These are phyloP conservation scores for Wasmannia auropunctata DNA, from an alignment of 1,140 invertebrate species.

Conservation along the genomic window DNA sequence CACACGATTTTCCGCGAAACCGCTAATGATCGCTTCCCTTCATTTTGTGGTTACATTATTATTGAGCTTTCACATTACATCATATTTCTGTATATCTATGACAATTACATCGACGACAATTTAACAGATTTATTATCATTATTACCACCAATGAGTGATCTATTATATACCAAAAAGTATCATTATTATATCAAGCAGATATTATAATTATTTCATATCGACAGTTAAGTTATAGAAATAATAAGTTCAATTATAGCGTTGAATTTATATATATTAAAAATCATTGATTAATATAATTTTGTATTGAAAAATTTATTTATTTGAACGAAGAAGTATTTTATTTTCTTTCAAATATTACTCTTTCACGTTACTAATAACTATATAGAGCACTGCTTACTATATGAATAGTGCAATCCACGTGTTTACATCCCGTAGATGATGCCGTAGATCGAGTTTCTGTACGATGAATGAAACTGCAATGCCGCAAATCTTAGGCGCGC, in stretches of 20 bases:
- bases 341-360: neutral
- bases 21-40: conserved; percentile 17
- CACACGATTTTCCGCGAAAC: neutral
- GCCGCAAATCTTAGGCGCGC: neutral
- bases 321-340: neutral
- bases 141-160: neutral
- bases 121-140: neutral
- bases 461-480: conserved; percentile 18
- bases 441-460: conserved; percentile 11
- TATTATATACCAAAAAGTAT: neutral
- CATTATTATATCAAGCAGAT: neutral
- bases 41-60: neutral
- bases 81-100: neutral
- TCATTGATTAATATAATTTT: neutral
- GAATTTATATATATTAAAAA: conserved; percentile 18
- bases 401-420: neutral
- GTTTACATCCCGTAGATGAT: neutral
- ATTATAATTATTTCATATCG: neutral
- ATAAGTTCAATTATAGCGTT: neutral
- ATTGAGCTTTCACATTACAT: neutral
- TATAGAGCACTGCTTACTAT: neutral
- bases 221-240: neutral
- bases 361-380: neutral
- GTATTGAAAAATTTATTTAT: neutral
- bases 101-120: neutral